phyloP scores from a whole-genome alignment of 2,113 vertebrate genomes.

The Microtus oregoni region DNA sequence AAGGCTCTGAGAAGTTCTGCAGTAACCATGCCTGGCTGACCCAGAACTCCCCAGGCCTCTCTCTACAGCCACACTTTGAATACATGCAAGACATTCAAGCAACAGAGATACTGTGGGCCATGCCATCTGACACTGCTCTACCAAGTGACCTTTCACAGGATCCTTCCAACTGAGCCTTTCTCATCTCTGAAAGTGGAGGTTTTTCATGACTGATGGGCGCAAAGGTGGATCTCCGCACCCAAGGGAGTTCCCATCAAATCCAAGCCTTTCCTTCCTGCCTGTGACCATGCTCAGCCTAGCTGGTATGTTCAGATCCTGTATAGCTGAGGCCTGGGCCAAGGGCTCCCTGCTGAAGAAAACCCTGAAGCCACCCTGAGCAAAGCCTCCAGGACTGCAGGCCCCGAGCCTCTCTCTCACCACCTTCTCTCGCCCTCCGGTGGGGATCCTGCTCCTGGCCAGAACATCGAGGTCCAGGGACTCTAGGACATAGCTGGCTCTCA shows the following conservation, averaged over 20 bases:
- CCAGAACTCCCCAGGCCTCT: neutral
- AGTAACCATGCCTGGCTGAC: neutral
- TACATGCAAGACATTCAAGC: fast-evolving
- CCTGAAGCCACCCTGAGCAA: neutral
- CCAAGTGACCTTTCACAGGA: neutral
- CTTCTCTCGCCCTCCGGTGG: neutral
- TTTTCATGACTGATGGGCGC: neutral
- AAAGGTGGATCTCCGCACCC: no score
- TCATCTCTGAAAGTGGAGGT: neutral
- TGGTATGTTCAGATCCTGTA: neutral
- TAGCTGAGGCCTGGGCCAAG: neutral
- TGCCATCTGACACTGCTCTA: neutral
- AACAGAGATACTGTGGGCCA: neutral
- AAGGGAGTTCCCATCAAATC: neutral
- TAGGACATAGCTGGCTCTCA: neutral
- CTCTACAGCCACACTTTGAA: neutral
- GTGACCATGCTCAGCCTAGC: neutral
- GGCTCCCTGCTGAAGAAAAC: neutral
- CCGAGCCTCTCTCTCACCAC: no score
- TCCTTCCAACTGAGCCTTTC: neutral
- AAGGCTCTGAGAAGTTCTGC: neutral
- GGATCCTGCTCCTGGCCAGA: neutral
- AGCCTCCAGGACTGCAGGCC: neutral
- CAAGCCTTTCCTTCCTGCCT: neutral
- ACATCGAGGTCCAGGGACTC: neutral